Conservation (phyloP, 2,797 vertebrate genomes). For the Enteromius afrohamiltoni region DNA sequence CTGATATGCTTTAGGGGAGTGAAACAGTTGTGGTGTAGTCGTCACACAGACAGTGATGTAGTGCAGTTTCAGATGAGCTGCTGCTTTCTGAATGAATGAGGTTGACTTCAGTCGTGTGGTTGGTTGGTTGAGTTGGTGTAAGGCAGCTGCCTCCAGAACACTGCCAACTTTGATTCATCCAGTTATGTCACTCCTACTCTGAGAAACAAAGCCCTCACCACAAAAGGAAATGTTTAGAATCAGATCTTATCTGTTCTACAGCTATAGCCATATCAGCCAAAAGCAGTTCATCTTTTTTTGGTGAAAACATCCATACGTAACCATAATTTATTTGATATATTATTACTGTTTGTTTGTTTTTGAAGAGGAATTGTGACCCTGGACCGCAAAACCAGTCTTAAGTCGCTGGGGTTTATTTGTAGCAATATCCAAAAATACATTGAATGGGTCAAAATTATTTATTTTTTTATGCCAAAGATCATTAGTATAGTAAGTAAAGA, state of each 20-base stretch:
- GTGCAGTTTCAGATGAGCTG: background rate
- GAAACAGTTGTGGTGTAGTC: background rate
- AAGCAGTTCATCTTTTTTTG: background rate
- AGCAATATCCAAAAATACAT: background rate
- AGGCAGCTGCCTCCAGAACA: slow-evolving; percentile 47
- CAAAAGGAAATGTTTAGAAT: slow-evolving; percentile 54
- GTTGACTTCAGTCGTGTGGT: slow-evolving; percentile 29
- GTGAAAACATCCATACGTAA: slow-evolving; percentile 14
- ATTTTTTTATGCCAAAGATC: too few relatives aligned
- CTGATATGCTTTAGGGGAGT: background rate
- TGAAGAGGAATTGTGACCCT: background rate
- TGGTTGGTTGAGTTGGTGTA: slow-evolving; percentile 44
- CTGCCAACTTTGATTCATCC: slow-evolving; percentile 66
- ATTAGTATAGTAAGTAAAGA: too few relatives aligned
- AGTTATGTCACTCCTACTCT: slow-evolving; percentile 44
- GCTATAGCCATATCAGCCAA: background rate
- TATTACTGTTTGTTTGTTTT: background rate
- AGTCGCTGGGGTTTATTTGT: too few relatives aligned
- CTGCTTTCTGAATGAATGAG: slow-evolving; percentile 33
- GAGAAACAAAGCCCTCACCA: slow-evolving; percentile 52
- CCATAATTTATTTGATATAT: background rate
- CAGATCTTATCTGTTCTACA: slow-evolving; percentile 1
- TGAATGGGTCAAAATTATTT: too few relatives aligned
- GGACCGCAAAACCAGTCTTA: background rate
- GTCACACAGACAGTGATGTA: background rate